Base-by-base conservation (phyloP, 2,797 vertebrate genomes). In the Tragelaphus oryx region DNA sequence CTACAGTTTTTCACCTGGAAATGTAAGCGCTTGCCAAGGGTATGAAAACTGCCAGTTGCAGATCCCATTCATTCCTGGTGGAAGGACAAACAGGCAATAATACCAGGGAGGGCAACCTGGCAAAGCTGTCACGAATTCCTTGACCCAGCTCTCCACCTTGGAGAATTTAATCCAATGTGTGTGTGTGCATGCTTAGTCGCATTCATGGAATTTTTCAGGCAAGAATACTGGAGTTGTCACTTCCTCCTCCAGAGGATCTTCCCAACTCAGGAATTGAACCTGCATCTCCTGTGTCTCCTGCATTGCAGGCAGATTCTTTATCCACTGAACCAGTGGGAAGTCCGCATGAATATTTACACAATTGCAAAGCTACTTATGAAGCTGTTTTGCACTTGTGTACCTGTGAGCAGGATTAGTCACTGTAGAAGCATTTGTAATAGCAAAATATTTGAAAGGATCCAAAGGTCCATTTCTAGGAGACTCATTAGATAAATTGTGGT, bases 1-100 rank as follows among this genome's bases (percentile, higher is more conserved):
- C 24, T n/a, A 30, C 24, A 62, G 28, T 74, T 78, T 93, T 71
- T 94, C 89, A 95, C 71, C 95, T 95, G 89, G 48, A 96, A 96
- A 79, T 76, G 3, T 57, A 87, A 93, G 75, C 5, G 14, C 28
- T 89, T 75, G 22, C 80, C 75, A 80, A 93, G 46, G n/a, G 1
- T 75, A 75, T 80, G 59, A n/a, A 68, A 91, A 26, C 46, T 74
- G 30, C 48, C 12, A 48, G 28, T 9, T 30, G 52, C 44, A 78
- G 62, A n/a, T 52, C 48, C 94, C 30, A 28, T 4, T 6, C 5
- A 7, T 57, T n/a, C 57, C 75, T 87, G 46, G 57, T 83, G n/a
- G 48, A 65, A 87, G 26, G 9, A 33, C 5, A 22, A 92, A 60
- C 0, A 18, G 22, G 9, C 22, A 78, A 87, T 83, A 44, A 30